phyloP scores from a whole-genome alignment of 2,113 vertebrate genomes.

The Carassius auratus region DNA sequence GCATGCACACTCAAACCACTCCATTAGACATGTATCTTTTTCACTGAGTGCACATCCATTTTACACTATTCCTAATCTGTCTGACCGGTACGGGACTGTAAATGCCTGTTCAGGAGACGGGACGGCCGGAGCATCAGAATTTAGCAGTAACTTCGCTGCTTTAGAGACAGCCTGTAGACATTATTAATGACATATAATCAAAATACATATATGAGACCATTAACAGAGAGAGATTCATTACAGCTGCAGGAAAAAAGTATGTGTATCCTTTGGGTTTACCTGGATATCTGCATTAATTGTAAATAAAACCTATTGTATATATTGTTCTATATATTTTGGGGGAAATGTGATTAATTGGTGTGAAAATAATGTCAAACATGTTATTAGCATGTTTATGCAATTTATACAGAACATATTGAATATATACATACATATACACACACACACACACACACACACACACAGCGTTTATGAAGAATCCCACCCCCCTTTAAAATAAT shows the following conservation, averaged over 20 bases:
- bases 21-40: conserved; percentile 42
- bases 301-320: too few relatives aligned
- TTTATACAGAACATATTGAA: too few relatives aligned
- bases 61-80: background rate
- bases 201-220: background rate
- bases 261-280: background rate
- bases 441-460: too few relatives aligned
- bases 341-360: too few relatives aligned
- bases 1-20: conserved; percentile 40
- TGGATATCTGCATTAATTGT: background rate
- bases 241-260: background rate
- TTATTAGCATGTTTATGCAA: too few relatives aligned
- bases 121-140: conserved; percentile 75
- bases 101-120: conserved; percentile 75
- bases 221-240: background rate
- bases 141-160: conserved; percentile 57
- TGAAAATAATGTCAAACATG: too few relatives aligned
- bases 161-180: conserved; percentile 15
- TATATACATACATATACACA: too few relatives aligned
- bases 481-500: too few relatives aligned
- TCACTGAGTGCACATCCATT: background rate
- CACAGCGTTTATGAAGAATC: too few relatives aligned
- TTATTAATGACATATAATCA: background rate
- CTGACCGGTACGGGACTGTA: conserved; percentile 75
- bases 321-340: too few relatives aligned